Evolutionary conservation across 2,113 vertebrate species (phyloP).

Genomic region (Chloropsis hardwickii): DNA sequence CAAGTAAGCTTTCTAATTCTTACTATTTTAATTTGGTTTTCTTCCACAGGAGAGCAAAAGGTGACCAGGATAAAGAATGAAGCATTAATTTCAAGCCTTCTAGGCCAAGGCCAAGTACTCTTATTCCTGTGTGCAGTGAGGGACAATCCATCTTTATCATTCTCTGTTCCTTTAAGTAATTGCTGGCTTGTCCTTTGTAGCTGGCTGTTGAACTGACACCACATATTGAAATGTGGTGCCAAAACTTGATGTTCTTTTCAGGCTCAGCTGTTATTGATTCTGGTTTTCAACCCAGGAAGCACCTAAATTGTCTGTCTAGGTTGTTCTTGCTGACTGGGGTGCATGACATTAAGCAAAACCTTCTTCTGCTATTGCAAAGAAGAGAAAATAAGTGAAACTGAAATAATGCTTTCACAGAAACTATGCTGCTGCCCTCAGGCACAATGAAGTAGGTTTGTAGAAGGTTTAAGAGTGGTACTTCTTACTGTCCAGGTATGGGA

Average conservation of each 20-base stretch:
- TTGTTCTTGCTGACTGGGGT: background rate
- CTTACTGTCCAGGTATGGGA: background rate
- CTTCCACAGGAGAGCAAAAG: conserved; percentile 69
- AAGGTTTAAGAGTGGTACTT: background rate
- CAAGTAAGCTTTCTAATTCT: conserved; percentile 86
- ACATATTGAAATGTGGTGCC: background rate
- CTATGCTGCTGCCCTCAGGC: background rate
- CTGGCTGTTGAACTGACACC: conserved; percentile 62
- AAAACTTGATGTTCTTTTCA: background rate
- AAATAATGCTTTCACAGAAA: background rate
- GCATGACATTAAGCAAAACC: background rate
- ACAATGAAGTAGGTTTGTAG: background rate
- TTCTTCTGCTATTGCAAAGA: background rate
- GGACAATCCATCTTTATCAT: conserved; percentile 74
- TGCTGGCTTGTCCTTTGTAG: conserved; percentile 70
- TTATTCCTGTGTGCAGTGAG: conserved; percentile 28
- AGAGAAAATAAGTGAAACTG: background rate
- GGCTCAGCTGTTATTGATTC: background rate
- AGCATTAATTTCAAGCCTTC: conserved; percentile 70
- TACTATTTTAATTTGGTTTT: conserved; percentile 75
- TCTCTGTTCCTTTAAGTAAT: conserved; percentile 71
- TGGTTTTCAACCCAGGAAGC: background rate
- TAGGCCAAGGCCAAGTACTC: conserved; percentile 66
- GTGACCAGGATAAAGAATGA: conserved; percentile 69
- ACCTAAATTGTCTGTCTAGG: background rate